Percentiles rank a stretch among this genome's conserved stretches.
phyloP scores from a whole-genome alignment of 2,113 vertebrate genomes.

The Myotis lucifugus region DNA sequence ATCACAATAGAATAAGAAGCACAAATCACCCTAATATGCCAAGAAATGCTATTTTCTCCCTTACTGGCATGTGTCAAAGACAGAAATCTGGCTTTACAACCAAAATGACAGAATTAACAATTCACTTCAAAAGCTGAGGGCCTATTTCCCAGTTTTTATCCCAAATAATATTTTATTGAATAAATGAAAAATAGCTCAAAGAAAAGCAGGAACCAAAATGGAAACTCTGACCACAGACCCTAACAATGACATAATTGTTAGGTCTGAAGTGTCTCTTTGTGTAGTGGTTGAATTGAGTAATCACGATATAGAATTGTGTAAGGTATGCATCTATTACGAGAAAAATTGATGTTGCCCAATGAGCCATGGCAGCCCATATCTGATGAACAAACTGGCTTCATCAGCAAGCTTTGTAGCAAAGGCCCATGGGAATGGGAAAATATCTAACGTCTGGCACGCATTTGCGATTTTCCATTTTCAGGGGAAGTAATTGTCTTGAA shows the following conservation, averaged over 20 bases:
- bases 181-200: constrained; percentile 74
- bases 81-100: constrained; percentile 63
- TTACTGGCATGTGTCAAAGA: constrained; percentile 63
- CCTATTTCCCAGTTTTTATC: constrained; percentile 67
- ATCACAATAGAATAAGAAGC: constrained; percentile 51
- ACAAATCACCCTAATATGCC: constrained; percentile 1
- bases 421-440: constrained; percentile 69
- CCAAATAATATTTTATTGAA: constrained; percentile 73
- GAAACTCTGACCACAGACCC: constrained; percentile 71
- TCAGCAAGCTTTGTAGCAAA: constrained; percentile 71
- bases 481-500: constrained; percentile 97
- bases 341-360: constrained; percentile 75
- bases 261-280: constrained; percentile 73
- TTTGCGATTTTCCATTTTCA: constrained; percentile 84
- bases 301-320: constrained; percentile 78
- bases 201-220: constrained; percentile 75
- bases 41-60: constrained; percentile 74
- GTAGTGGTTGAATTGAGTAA: constrained; percentile 78
- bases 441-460: constrained; percentile 80
- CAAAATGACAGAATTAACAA: constrained; percentile 58
- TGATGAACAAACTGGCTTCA: constrained; percentile 82
- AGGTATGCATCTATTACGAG: constrained; percentile 79
- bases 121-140: constrained; percentile 28
- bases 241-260: constrained; percentile 78
- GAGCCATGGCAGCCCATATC: constrained; percentile 61